Conservation (phyloP, 1,140 invertebrate species). For the Sminthurinus signatus region DNA sequence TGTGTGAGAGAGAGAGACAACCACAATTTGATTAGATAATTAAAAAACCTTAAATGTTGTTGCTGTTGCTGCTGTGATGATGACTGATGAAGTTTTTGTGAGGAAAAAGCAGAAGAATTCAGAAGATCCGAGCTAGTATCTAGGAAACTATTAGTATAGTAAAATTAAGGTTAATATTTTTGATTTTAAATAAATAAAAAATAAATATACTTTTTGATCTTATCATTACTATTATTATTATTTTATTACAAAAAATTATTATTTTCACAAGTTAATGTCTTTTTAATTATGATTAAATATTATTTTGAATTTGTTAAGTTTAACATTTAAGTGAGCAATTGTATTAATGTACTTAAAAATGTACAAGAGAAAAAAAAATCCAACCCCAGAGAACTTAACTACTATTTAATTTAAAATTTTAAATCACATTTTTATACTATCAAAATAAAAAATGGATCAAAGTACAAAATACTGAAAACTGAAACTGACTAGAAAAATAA, state of each 20-base stretch:
- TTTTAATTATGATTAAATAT: neutral
- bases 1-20: too few relatives aligned
- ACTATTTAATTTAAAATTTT: too few relatives aligned
- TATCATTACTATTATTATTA: neutral
- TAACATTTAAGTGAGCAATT: too few relatives aligned
- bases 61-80: constrained; percentile 23
- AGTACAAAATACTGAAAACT: too few relatives aligned
- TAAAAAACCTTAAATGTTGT: constrained; percentile 29
- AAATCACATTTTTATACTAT: too few relatives aligned
- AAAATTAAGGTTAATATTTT: constrained; percentile 10
- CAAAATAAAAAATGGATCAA: too few relatives aligned
- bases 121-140: neutral
- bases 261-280: neutral
- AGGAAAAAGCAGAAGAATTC: constrained; percentile 12
- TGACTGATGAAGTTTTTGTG: constrained; percentile 15
- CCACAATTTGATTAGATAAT: constrained; percentile 9
- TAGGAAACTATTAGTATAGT: constrained; percentile 18
- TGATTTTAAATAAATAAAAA: too few relatives aligned
- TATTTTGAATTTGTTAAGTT: too few relatives aligned
- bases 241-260: neutral
- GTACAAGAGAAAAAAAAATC: too few relatives aligned
- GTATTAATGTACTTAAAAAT: too few relatives aligned
- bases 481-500: too few relatives aligned
- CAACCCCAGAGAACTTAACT: too few relatives aligned
- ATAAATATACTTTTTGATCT: neutral